These are phyloP conservation scores for Nestor notabilis DNA, from an alignment of 2,113 vertebrate genomes.

Conservation along the genomic window DNA sequence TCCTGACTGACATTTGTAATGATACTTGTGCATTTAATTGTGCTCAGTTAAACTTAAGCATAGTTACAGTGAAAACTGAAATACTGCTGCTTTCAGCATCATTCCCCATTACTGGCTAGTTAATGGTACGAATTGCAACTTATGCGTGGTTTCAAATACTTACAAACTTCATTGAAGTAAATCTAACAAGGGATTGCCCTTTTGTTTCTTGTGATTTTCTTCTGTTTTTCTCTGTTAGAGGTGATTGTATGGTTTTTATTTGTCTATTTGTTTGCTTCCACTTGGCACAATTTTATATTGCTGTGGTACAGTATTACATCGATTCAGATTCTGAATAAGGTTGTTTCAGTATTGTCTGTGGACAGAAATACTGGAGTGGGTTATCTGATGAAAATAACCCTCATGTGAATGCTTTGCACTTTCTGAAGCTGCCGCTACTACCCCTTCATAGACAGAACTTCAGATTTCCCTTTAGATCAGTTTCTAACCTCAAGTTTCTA, in stretches of 20 bases:
- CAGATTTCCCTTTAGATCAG: neutral
- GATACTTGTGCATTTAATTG: neutral
- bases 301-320: neutral
- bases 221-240: neutral
- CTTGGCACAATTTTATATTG: neutral
- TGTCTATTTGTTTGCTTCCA: neutral
- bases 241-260: neutral
- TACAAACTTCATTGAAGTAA: neutral
- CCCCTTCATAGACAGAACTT: neutral
- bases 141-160: neutral
- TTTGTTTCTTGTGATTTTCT: rapidly evolving
- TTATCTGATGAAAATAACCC: neutral
- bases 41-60: neutral
- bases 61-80: neutral
- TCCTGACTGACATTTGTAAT: neutral
- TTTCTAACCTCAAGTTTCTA: neutral
- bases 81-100: neutral
- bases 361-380: neutral
- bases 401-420: neutral
- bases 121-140: neutral
- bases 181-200: neutral
- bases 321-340: neutral
- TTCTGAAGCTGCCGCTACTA: neutral
- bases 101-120: neutral
- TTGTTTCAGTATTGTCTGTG: neutral